These are phyloP conservation scores for Dynastes maya DNA, from an alignment of 2,888 invertebrate species.

Conservation along the genomic window DNA sequence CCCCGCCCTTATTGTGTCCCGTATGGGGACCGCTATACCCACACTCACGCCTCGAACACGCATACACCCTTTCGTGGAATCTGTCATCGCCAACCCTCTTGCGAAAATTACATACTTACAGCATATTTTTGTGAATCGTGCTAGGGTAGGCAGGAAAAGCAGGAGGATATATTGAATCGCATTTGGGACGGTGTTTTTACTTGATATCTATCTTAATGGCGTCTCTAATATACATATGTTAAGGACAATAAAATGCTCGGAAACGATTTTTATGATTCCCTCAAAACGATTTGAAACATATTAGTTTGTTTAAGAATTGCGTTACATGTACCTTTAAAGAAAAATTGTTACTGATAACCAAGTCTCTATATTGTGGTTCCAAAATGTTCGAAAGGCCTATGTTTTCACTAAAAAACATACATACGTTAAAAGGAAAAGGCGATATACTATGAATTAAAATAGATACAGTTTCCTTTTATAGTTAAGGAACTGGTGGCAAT, in stretches of 20 bases:
- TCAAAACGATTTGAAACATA: background rate
- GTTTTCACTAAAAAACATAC: too few species aligned
- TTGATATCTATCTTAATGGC: conserved; percentile 11
- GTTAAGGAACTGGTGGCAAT: too few species aligned
- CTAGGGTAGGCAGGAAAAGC: background rate
- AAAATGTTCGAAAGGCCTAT: too few species aligned
- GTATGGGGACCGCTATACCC: conserved; percentile 51
- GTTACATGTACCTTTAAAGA: too few species aligned
- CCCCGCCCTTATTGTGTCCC: conserved; percentile 55
- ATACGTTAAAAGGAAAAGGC: too few species aligned
- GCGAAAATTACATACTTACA: conserved; percentile 53
- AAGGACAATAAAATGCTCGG: background rate
- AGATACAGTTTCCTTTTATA: too few species aligned
- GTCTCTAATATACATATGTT: background rate
- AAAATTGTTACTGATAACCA: too few species aligned
- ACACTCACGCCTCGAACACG: conserved; percentile 63
- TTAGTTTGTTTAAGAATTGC: too few species aligned
- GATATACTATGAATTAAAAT: too few species aligned
- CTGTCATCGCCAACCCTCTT: conserved; percentile 54
- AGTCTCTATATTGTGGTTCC: too few species aligned
- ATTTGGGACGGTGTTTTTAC: conserved; percentile 26
- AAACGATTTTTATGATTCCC: background rate
- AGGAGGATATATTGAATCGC: conserved; percentile 35
- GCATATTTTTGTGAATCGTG: conserved; percentile 46
- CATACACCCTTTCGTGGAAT: conserved; percentile 58